Conservation (phyloP, 2,797 vertebrate genomes). For the Chaenodraco wilsoni region DNA sequence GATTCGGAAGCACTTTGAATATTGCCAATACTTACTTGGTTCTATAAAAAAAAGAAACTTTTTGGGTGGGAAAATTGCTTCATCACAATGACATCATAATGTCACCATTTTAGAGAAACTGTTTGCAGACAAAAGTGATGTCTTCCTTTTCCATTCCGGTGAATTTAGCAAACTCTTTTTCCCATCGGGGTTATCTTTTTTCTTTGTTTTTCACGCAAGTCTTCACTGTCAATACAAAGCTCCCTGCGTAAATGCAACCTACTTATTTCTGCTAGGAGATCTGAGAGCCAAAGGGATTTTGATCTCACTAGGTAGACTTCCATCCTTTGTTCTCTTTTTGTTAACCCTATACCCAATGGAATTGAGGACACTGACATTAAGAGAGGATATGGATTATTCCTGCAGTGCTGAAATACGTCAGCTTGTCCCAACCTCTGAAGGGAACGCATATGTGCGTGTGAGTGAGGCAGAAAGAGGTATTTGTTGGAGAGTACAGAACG, state of each 20-base stretch:
- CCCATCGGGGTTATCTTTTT: slow-evolving; percentile 31
- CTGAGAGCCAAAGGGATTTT: slow-evolving; percentile 53
- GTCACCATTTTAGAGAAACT: too few relatives aligned
- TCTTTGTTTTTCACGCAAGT: slow-evolving; percentile 18
- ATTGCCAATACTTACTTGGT: slow-evolving; percentile 36
- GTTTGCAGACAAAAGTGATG: too few relatives aligned
- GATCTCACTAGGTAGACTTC: slow-evolving; percentile 48
- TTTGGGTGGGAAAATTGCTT: too few relatives aligned
- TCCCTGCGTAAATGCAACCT: slow-evolving; percentile 53
- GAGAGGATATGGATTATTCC: slow-evolving; percentile 60
- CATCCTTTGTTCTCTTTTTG: slow-evolving; percentile 40
- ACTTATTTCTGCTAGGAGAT: slow-evolving; percentile 59
- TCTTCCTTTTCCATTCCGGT: too few relatives aligned
- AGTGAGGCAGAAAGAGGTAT: slow-evolving; percentile 44
- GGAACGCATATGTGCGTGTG: slow-evolving; percentile 6
- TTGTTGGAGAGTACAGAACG: slow-evolving; percentile 57
- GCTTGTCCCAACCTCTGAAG: slow-evolving; percentile 31
- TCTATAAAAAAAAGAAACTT: not conserved
- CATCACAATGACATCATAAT: too few relatives aligned
- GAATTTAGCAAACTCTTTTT: slow-evolving; percentile 39
- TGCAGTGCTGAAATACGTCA: slow-evolving; percentile 56
- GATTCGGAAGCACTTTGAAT: slow-evolving; percentile 45
- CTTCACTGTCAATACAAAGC: slow-evolving; percentile 49
- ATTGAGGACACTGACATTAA: slow-evolving; percentile 54
- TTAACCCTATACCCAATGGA: slow-evolving; percentile 51